Evolutionary conservation across 2,113 vertebrate species (phyloP).

Genomic region (Cepphus grylle): DNA sequence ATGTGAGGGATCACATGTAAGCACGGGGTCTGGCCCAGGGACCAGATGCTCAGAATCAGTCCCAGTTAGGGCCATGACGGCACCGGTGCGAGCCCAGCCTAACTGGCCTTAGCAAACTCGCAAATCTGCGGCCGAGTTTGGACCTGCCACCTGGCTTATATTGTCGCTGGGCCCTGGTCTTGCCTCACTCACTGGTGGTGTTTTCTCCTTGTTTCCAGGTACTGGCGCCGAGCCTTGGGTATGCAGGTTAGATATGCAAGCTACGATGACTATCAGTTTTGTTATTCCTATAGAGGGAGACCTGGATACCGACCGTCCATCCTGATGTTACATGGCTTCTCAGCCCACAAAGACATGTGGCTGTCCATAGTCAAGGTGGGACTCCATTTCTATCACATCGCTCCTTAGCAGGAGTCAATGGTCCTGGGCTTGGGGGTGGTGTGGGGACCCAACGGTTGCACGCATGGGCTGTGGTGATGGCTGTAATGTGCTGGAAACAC

Average conservation of each 20-base stretch:
- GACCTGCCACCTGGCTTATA: neutral
- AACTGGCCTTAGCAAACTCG: neutral
- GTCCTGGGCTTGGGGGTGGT: neutral
- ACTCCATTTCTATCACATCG: neutral
- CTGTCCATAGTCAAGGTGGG: slow-evolving; percentile 89
- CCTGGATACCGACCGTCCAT: slow-evolving; percentile 80
- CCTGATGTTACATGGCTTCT: slow-evolving; percentile 94
- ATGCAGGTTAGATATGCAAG: slow-evolving; percentile 78
- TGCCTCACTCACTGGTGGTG: neutral
- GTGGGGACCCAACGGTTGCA: rapidly evolving
- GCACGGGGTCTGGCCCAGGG: neutral
- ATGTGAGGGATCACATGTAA: neutral
- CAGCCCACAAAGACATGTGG: slow-evolving; percentile 89
- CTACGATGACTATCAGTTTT: slow-evolving; percentile 86
- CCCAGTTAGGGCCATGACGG: neutral
- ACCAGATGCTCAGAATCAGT: neutral
- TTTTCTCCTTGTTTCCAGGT: slow-evolving; percentile 71
- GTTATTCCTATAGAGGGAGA: slow-evolving; percentile 85
- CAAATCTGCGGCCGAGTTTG: neutral
- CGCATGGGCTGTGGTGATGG: neutral
- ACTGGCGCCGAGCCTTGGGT: slow-evolving; percentile 83
- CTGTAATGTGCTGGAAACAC: neutral
- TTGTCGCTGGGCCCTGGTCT: neutral
- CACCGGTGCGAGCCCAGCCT: neutral
- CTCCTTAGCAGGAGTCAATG: neutral